Evolutionary conservation across 1,140 invertebrate genomes (phyloP).

Genomic region (Sarcophaga bullata): DNA sequence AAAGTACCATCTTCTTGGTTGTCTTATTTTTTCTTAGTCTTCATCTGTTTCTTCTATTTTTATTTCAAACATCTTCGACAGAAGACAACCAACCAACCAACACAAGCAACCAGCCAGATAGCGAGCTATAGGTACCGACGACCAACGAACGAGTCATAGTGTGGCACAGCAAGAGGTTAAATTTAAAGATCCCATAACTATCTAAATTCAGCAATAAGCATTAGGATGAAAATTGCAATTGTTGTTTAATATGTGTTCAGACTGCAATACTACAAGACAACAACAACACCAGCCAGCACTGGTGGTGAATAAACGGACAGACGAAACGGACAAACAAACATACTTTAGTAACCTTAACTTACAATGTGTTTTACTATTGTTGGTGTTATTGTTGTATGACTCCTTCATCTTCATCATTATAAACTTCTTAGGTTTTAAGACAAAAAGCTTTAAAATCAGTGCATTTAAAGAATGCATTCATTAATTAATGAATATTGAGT

Average conservation of each 20-base stretch:
- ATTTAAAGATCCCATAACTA: conserved; percentile 41
- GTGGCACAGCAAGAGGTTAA: conserved; percentile 36
- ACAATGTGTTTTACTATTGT: conserved; percentile 31
- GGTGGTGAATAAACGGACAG: background rate
- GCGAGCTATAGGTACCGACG: background rate
- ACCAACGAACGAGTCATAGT: background rate
- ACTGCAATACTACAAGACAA: conserved; percentile 19
- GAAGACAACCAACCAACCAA: background rate
- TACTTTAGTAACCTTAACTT: conserved; percentile 38
- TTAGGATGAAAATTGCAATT: conserved; percentile 64
- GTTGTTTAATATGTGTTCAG: conserved; percentile 47
- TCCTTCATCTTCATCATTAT: conserved; percentile 18
- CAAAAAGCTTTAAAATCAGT: too few species aligned
- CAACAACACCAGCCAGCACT: background rate
- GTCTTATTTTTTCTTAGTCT: background rate
- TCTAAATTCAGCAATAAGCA: conserved; percentile 63
- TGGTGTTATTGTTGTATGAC: conserved; percentile 9
- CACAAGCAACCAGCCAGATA: background rate
- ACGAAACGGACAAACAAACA: background rate
- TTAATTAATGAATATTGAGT: too few species aligned
- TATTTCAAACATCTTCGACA: background rate
- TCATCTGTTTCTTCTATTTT: conserved; percentile 1
- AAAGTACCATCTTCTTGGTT: conserved; percentile 13
- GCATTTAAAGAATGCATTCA: too few species aligned
- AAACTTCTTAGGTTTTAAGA: background rate